These are phyloP conservation scores for Cheilosia impressa DNA, from an alignment of 2,888 invertebrate species.

Conservation along the genomic window DNA sequence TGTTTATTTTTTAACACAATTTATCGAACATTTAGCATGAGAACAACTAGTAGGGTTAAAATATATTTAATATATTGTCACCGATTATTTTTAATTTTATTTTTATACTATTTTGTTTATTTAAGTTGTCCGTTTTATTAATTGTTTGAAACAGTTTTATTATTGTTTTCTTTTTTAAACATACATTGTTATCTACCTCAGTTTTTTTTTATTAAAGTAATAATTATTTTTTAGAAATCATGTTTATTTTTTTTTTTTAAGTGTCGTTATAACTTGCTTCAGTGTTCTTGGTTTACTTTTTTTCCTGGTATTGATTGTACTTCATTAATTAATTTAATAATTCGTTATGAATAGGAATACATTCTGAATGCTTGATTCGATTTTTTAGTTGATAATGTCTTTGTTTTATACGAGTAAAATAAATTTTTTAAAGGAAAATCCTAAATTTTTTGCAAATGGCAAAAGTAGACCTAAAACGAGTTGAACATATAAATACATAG, in stretches of 20 bases:
- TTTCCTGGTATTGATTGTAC: conserved; percentile 61
- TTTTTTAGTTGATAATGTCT: background rate
- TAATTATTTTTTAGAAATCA: conserved; percentile 29
- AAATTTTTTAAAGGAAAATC: background rate
- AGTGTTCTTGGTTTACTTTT: conserved; percentile 4
- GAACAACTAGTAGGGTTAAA: conserved; percentile 36
- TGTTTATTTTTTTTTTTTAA: conserved; percentile 48
- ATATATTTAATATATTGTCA: conserved; percentile 64
- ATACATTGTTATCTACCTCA: conserved; percentile 74
- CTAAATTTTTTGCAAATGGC: conserved; percentile 17
- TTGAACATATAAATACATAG: conserved; percentile 8
- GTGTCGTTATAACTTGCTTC: conserved; percentile 40
- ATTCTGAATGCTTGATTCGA: conserved; percentile 21
- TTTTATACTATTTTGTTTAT: conserved; percentile 49
- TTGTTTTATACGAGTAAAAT: background rate
- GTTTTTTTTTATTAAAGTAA: conserved; percentile 47
- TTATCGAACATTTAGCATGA: conserved; percentile 16
- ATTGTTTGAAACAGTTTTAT: conserved; percentile 53
- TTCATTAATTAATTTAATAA: conserved; percentile 59
- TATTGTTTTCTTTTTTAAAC: conserved; percentile 45
- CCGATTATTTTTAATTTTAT: conserved; percentile 26
- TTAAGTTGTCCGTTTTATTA: conserved; percentile 58
- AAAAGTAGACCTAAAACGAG: conserved; percentile 8
- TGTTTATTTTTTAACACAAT: conserved; percentile 34
- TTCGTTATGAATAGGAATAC: conserved; percentile 11